Percentiles rank a stretch among this genome's conserved stretches.
phyloP scores from a whole-genome alignment of 2,888 invertebrate species.

The Hymenopus coronatus region DNA sequence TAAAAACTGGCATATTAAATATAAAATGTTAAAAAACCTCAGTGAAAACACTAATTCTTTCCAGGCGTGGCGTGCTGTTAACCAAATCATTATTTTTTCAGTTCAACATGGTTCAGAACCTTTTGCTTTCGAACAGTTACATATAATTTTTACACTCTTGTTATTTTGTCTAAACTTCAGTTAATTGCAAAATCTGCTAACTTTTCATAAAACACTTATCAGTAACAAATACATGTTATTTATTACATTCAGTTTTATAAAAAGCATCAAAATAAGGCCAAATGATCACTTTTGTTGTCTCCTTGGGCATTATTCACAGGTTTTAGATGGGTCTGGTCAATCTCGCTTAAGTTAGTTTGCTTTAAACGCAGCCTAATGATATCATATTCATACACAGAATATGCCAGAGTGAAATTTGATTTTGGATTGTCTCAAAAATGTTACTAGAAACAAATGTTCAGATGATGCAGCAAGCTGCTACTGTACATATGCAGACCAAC shows the following conservation, averaged over 20 bases:
- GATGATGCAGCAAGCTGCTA: no score
- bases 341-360: no score
- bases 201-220: not conserved
- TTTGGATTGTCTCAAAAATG: no score
- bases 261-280: not conserved
- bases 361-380: no score
- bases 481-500: no score
- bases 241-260: not conserved
- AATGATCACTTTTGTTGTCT: not conserved
- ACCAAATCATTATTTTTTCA: no score
- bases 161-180: constrained; percentile 8
- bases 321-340: no score
- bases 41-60: not conserved
- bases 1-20: constrained; percentile 6
- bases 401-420: no score
- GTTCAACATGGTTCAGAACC: not conserved
- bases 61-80: not conserved
- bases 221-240: not conserved
- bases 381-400: no score
- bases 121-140: not conserved
- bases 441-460: no score
- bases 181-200: constrained; percentile 11
- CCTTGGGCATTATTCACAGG: not conserved
- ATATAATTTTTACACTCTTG: constrained; percentile 1
- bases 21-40: constrained; percentile 12